A percentile compares a stretch with the other conserved stretches of the same genome.
Conservation (phyloP, 2,888 invertebrate species). For the Drepanosiphum platanoidis region DNA sequence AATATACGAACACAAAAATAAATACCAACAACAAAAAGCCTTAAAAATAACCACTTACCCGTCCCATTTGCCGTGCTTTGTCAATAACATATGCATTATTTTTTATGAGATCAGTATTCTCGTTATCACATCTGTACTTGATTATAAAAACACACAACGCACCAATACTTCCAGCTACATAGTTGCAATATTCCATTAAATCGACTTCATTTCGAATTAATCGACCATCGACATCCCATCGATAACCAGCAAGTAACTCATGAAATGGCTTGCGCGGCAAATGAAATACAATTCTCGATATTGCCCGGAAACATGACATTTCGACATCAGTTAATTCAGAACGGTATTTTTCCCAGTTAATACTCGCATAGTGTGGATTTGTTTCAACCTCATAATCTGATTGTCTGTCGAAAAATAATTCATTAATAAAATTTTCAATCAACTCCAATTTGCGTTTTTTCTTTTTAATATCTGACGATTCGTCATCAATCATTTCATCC, state of each 20-base stretch:
- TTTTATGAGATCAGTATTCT: background rate
- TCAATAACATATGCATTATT: background rate
- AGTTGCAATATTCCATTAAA: no score
- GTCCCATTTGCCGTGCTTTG: slow-evolving; percentile 29
- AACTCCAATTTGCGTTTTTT: slow-evolving; percentile 11
- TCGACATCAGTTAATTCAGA: slow-evolving; percentile 6
- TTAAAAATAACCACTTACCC: background rate
- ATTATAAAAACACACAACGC: slow-evolving; percentile 3
- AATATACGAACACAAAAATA: background rate
- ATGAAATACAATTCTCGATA: slow-evolving; percentile 45
- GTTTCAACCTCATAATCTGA: slow-evolving; percentile 39
- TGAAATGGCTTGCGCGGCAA: slow-evolving; percentile 44
- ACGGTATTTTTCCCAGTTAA: slow-evolving; percentile 18
- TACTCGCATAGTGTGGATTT: background rate
- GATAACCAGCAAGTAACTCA: slow-evolving; percentile 36
- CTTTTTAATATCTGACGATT: background rate
- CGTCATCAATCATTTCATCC: slow-evolving; percentile 48
- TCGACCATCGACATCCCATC: slow-evolving; percentile 23
- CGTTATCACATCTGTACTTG: slow-evolving; percentile 13
- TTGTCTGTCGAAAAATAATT: slow-evolving; percentile 36
- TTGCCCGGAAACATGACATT: slow-evolving; percentile 29
- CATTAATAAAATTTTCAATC: slow-evolving; percentile 18
- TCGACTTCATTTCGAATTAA: background rate
- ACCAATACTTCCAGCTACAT: slow-evolving; percentile 10
- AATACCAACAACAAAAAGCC: background rate